phyloP scores from a whole-genome alignment of 2,113 vertebrate species.

The Pygoscelis adeliae region DNA sequence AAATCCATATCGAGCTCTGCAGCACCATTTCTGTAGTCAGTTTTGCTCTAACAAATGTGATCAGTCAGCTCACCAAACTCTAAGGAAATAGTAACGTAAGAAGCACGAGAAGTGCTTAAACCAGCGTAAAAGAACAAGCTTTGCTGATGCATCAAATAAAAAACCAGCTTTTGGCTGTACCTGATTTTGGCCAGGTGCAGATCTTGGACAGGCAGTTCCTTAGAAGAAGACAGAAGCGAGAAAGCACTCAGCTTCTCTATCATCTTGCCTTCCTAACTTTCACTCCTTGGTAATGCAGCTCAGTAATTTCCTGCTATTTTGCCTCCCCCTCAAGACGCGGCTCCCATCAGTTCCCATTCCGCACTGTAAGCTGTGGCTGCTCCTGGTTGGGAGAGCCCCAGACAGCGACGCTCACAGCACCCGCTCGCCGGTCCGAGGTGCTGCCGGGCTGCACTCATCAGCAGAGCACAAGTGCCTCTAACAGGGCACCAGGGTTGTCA shows the following conservation, averaged over 20 bases:
- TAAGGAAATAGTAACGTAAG: fast-evolving
- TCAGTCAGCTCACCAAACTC: not conserved
- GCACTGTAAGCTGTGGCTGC: fast-evolving
- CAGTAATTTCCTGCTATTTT: not conserved
- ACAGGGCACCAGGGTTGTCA: not conserved
- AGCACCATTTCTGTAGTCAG: not conserved
- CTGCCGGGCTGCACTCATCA: not conserved
- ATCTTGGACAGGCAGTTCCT: not conserved
- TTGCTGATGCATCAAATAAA: not conserved
- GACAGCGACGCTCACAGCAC: fast-evolving
- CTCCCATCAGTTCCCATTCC: not conserved
- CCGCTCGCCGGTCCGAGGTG: fast-evolving
- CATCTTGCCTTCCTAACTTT: not conserved
- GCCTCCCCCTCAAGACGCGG: not conserved
- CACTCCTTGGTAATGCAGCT: not conserved
- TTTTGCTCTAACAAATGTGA: not conserved
- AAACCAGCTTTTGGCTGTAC: not conserved
- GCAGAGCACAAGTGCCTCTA: not conserved
- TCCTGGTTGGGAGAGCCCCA: fast-evolving
- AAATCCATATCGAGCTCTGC: not conserved
- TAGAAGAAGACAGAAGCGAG: not conserved
- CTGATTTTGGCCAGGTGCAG: not conserved
- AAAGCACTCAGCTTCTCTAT: not conserved
- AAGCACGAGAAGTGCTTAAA: not conserved
- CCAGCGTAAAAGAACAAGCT: fast-evolving